Conservation (phyloP, 2,888 invertebrate genomes). For the Liodrosophila aerea region DNA sequence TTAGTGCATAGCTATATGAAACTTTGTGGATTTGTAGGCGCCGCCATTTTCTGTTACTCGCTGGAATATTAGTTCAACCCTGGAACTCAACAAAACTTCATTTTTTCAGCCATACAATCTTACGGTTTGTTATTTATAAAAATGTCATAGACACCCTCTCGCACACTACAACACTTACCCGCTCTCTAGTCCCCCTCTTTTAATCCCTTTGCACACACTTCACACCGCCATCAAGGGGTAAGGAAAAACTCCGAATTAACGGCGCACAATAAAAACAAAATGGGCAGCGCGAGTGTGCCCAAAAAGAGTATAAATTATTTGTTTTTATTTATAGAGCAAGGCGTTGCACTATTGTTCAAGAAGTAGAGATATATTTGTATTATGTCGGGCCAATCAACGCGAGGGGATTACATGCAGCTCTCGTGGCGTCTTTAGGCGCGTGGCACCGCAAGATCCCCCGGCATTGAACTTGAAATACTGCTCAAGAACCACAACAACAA, state of each 20-base stretch:
- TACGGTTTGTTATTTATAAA: conserved; percentile 54
- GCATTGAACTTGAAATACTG: conserved; percentile 77
- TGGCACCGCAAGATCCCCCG: conserved; percentile 72
- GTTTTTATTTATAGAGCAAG: conserved; percentile 60
- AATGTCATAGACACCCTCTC: conserved; percentile 30
- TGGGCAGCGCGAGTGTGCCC: conserved; percentile 45
- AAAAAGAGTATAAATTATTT: conserved; percentile 63
- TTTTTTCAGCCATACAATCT: conserved; percentile 37
- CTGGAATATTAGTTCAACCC: conserved; percentile 24
- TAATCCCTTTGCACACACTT: conserved; percentile 11
- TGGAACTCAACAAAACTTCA: conserved; percentile 9
- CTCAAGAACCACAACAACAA: conserved; percentile 22
- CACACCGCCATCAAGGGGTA: conserved; percentile 9
- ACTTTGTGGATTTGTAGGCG: too few species aligned
- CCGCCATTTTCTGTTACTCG: conserved; percentile 43
- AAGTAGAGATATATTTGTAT: conserved; percentile 17
- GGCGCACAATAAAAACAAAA: conserved; percentile 69
- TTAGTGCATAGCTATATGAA: too few species aligned
- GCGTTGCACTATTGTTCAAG: conserved; percentile 15
- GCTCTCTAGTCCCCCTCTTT: not conserved
- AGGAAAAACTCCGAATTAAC: conserved; percentile 53
- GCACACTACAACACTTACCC: conserved; percentile 10
- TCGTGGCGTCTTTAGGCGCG: conserved; percentile 43
- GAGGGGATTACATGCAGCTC: conserved; percentile 54
- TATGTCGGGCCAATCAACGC: conserved; percentile 57